phyloP scores from a whole-genome alignment of 2,113 vertebrate genomes.

The Poeciliopsis turrubarensis region DNA sequence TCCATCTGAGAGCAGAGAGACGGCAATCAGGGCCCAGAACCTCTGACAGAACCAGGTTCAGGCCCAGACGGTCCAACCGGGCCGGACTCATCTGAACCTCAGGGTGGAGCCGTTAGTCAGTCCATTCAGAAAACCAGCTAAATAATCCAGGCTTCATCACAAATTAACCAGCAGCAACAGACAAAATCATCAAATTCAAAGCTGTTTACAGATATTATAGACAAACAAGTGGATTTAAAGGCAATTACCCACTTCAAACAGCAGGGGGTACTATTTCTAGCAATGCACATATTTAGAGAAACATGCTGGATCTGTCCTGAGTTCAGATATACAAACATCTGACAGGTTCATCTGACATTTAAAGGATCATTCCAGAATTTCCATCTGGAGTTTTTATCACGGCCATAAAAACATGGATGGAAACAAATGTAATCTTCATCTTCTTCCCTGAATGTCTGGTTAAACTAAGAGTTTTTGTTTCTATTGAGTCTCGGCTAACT shows the following conservation, averaged over 20 bases:
- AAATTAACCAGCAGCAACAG: not conserved
- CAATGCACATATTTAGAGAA: not conserved
- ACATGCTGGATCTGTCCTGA: not conserved
- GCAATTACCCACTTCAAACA: not conserved
- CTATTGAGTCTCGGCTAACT: not conserved
- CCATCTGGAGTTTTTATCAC: constrained; percentile 2
- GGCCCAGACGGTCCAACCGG: not conserved
- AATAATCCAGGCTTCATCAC: not conserved
- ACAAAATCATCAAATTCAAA: not conserved
- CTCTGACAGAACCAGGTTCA: too few species aligned
- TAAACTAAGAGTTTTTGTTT: not conserved
- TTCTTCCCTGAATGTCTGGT: too few species aligned
- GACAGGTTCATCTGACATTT: not conserved
- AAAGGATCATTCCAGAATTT: constrained; percentile 2
- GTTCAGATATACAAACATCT: not conserved
- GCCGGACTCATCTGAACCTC: not conserved
- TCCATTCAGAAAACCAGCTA: not conserved
- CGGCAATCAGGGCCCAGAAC: not conserved
- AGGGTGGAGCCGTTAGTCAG: not conserved
- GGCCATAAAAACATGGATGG: constrained; percentile 9
- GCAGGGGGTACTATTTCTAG: not conserved
- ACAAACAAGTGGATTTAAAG: not conserved
- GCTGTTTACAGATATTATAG: not conserved
- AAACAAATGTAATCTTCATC: not conserved
- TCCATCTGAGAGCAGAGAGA: constrained; percentile 86